Evolutionary conservation across 2,797 vertebrate species (phyloP).

Genomic region (Danio kyathit): DNA sequence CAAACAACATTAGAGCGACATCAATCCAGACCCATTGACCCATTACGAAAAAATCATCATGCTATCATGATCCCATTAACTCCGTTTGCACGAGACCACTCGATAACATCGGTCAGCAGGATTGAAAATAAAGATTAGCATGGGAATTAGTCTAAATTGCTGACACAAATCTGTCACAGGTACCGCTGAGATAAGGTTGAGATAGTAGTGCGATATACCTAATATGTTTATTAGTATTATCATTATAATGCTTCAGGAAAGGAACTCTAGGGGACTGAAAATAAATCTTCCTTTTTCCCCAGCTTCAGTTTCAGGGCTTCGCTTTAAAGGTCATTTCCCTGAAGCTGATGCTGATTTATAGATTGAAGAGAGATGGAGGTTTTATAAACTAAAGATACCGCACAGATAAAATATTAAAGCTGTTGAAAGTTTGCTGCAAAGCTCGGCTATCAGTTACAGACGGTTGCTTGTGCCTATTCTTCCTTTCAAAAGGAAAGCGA

Average conservation of each 20-base stretch:
- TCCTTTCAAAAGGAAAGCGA: slow-evolving; percentile 16
- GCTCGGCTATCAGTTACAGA: slow-evolving; percentile 18
- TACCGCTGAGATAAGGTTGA: neutral
- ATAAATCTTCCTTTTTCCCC: slow-evolving; percentile 39
- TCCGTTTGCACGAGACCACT: slow-evolving; percentile 40
- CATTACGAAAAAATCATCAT: slow-evolving; percentile 54
- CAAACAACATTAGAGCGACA: slow-evolving; percentile 46
- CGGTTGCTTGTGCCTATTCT: neutral
- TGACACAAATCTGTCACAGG: slow-evolving; percentile 10
- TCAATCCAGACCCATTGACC: slow-evolving; percentile 46
- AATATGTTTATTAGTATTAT: slow-evolving; percentile 27
- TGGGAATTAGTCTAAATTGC: slow-evolving; percentile 52
- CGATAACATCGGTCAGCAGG: slow-evolving; percentile 42
- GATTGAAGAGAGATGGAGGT: slow-evolving; percentile 25
- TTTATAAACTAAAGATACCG: slow-evolving; percentile 33
- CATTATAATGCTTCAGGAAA: neutral
- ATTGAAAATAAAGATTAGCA: slow-evolving; percentile 58
- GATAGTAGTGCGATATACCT: neutral
- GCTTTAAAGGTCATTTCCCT: slow-evolving; percentile 48
- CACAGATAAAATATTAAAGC: slow-evolving; percentile 41
- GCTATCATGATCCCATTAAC: slow-evolving; percentile 59
- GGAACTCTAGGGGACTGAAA: slow-evolving; percentile 2
- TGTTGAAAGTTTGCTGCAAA: slow-evolving; percentile 6
- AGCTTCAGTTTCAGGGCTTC: slow-evolving; percentile 40
- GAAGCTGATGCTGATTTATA: slow-evolving; percentile 48